These are phyloP conservation scores for Darevskia mixta DNA, from an alignment of 2,797 vertebrate genomes.

Conservation along the genomic window DNA sequence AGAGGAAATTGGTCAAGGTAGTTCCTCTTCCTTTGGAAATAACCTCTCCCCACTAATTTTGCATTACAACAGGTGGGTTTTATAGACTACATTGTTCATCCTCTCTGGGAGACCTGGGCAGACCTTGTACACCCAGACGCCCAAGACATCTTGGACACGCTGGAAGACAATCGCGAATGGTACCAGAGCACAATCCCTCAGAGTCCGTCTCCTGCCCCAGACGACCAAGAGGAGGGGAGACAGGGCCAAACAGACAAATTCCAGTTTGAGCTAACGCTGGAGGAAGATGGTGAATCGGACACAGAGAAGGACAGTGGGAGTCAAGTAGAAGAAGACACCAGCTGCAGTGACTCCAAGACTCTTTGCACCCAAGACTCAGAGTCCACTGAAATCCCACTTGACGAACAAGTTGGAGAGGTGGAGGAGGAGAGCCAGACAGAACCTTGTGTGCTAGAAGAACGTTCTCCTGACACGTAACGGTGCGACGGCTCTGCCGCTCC, in stretches of 20 bases:
- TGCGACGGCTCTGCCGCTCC: constrained; percentile 71
- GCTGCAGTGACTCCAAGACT: constrained; percentile 99
- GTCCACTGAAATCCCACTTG: constrained; percentile 95
- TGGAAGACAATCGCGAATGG: constrained; percentile 99
- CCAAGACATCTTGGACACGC: constrained; percentile 96
- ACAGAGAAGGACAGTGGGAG: constrained; percentile 97
- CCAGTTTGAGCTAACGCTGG: constrained; percentile 97
- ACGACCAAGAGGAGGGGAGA: constrained; percentile 89
- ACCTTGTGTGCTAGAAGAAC: constrained; percentile 81
- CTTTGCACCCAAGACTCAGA: constrained; percentile 98
- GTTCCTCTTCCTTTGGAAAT: background rate
- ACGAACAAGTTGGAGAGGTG: constrained; percentile 92
- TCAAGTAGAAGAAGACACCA: constrained; percentile 95
- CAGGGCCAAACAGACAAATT: constrained; percentile 95
- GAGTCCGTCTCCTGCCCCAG: constrained; percentile 93
- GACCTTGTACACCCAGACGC: constrained; percentile 97
- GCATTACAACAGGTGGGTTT: constrained; percentile 90
- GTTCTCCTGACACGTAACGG: constrained; percentile 89
- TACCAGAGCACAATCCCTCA: constrained; percentile 99
- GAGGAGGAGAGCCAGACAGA: constrained; percentile 82
- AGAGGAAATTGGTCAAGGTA: background rate
- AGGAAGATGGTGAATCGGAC: constrained; percentile 97
- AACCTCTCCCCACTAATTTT: constrained; percentile 21
- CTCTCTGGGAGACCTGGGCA: constrained; percentile 98
- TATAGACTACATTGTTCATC: constrained; percentile 99